phyloP scores from a whole-genome alignment of 2,113 vertebrate genomes.

The Telmatochromis sp. region DNA sequence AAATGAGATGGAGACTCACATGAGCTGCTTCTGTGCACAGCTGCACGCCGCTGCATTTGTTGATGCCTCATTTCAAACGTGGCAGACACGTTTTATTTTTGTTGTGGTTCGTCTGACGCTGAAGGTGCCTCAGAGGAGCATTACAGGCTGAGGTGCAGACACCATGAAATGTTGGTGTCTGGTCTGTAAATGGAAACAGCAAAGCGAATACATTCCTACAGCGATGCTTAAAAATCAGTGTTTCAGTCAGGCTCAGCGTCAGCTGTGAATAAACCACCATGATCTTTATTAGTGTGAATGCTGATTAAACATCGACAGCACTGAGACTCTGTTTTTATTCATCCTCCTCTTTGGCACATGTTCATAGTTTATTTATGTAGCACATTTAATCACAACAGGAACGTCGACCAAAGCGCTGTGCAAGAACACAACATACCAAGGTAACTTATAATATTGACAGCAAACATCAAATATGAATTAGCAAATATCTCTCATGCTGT shows the following conservation, averaged over 20 bases:
- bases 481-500: no score
- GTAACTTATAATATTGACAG: background rate
- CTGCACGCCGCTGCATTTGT: background rate
- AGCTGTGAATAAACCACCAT: background rate
- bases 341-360: background rate
- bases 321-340: background rate
- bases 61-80: background rate
- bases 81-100: background rate
- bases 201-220: background rate
- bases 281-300: background rate
- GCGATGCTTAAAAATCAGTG: background rate
- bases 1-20: background rate
- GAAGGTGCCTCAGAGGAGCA: background rate
- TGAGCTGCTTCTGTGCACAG: background rate
- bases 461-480: background rate
- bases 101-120: background rate
- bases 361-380: background rate
- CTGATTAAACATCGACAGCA: background rate
- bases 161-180: accelerated
- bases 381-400: background rate
- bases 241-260: background rate
- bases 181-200: background rate
- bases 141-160: background rate
- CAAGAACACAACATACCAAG: background rate
- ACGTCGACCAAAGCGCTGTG: accelerated